Conservation (phyloP, 2,888 invertebrate genomes). For the Drosophila niveifrons region DNA sequence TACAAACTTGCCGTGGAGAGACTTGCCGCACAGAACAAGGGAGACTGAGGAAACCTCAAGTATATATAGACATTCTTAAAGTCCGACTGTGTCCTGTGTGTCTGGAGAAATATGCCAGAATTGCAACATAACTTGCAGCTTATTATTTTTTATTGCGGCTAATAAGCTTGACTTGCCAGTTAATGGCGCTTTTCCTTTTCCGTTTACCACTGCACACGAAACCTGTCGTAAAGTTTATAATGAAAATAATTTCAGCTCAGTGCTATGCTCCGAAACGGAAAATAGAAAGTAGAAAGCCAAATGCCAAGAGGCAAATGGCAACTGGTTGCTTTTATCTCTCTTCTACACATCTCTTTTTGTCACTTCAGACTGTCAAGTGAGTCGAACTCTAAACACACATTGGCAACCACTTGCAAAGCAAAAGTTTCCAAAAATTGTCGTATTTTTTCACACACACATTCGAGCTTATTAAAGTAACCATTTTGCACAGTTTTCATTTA, state of each 20-base stretch:
- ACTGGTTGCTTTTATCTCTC: slow-evolving; percentile 44
- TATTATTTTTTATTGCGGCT: slow-evolving; percentile 80
- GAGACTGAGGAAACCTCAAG: neutral
- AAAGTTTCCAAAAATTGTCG: slow-evolving; percentile 12
- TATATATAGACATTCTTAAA: slow-evolving; percentile 23
- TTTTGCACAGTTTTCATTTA: slow-evolving; percentile 62
- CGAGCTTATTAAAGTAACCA: slow-evolving; percentile 69
- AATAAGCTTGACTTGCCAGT: slow-evolving; percentile 77
- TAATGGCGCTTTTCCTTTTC: slow-evolving; percentile 78
- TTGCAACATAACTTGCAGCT: slow-evolving; percentile 79
- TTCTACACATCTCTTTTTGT: neutral
- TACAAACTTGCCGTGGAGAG: slow-evolving; percentile 14
- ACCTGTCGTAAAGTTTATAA: slow-evolving; percentile 78
- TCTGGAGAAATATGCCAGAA: slow-evolving; percentile 64
- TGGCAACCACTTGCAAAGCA: slow-evolving; percentile 22
- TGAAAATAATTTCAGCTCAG: slow-evolving; percentile 77
- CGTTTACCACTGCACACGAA: slow-evolving; percentile 48
- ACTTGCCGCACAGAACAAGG: slow-evolving; percentile 18
- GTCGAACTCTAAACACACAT: slow-evolving; percentile 35
- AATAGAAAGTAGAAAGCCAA: slow-evolving; percentile 16
- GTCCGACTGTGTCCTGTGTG: slow-evolving; percentile 17
- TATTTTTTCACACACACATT: slow-evolving; percentile 32
- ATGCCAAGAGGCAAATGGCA: slow-evolving; percentile 30
- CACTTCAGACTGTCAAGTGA: slow-evolving; percentile 43
- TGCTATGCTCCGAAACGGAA: slow-evolving; percentile 31